Evolutionary conservation across 2,113 vertebrate species (phyloP), one percentile per base, ranked within the genome.

Genomic region (Syngnathus typhle): DNA sequence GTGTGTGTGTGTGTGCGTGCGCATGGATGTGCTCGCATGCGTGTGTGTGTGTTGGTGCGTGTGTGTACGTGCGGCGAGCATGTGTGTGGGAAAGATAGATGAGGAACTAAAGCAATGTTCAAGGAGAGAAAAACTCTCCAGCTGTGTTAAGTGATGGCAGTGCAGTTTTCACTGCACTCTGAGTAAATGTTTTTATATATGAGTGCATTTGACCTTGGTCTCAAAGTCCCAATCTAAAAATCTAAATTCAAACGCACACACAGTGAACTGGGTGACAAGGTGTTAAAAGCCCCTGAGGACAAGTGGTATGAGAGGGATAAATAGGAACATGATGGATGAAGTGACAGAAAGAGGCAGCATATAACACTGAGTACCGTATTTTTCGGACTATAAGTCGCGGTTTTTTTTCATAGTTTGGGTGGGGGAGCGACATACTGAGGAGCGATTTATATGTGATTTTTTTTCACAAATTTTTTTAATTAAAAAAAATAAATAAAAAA

Each of bases 301-400:
- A 54, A 49, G 18, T 47, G 36, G 59, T 70, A 68, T 68, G 65
- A 66, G 56, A 77, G 64, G 64, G 71, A 80, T 81, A 72, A 72
- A 63, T 74, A 63, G 78, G 55, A 77, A 80, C 67, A 75, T 84
- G 80, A 84, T 85, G 76, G 79, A 84, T 82, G n/a, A 54, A 70
- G 72, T 82, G 82, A 87, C 82, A 81, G 73, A 77, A 74, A 88
- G 78, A 83, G 80, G 75, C 82, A 23, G 23, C 43, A 32, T 18
- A 16, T 18, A 23, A 9, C 23, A 63, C 11, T 6, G n/a, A n/a
- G 13, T 16, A 44, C 27, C 27, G 3, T 32, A 32, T 32, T 32
- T 32, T 32, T 32, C 27, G 3, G 27, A 32, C 27, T 32, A 32
- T 32, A 32, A 32, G 27, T 32, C 27, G 27, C 27, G 27, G 2